Percentiles rank a stretch among this genome's conserved stretches.
phyloP scores from a whole-genome alignment of 1,140 invertebrate species.

The Papilio polytes region DNA sequence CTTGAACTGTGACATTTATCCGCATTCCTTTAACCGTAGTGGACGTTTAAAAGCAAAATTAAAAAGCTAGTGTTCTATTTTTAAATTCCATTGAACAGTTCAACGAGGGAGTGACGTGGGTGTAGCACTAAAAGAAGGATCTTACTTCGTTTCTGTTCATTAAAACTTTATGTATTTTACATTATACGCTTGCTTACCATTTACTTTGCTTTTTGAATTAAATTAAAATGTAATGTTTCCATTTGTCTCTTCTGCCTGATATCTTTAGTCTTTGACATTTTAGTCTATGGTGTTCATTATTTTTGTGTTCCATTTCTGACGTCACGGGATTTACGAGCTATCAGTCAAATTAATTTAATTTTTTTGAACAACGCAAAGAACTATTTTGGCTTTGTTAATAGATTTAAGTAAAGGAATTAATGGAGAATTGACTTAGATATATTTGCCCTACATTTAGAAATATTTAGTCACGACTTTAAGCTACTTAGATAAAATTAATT shows the following conservation, averaged over 20 bases:
- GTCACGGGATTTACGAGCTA: not conserved
- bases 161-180: constrained; percentile 14
- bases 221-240: not conserved
- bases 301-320: not conserved
- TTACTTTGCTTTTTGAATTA: constrained; percentile 1
- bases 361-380: not conserved
- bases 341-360: not conserved
- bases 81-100: constrained; percentile 34
- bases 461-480: not conserved
- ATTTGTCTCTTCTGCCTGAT: not conserved
- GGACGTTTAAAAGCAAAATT: not conserved
- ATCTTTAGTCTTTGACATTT: not conserved
- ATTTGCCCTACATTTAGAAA: not conserved
- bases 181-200: constrained; percentile 6
- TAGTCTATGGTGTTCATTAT: not conserved
- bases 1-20: constrained; percentile 27
- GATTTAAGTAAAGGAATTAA: too few relatives aligned
- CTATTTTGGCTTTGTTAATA: not conserved
- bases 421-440: not conserved
- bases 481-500: constrained; percentile 17
- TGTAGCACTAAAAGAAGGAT: not conserved
- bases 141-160: constrained; percentile 1
- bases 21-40: not conserved
- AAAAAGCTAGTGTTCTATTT: constrained; percentile 25
- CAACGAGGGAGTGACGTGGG: constrained; percentile 19